Evolutionary conservation across 2,888 invertebrate species (phyloP), one percentile per base, ranked within the genome.

Genomic region (Eustalomyia histrio): DNA sequence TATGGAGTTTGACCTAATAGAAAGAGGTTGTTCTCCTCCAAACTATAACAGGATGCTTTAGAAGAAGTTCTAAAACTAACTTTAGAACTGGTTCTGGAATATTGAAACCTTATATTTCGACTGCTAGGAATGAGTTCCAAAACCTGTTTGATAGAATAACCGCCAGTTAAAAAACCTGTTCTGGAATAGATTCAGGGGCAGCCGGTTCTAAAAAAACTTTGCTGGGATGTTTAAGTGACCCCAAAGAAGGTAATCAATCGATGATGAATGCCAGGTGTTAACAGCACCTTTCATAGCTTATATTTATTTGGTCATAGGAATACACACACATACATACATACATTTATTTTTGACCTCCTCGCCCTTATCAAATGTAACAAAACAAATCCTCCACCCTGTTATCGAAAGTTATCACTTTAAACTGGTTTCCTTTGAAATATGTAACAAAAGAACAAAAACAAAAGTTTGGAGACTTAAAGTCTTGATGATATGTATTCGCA

Each of bases 381-480:
- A 43, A 1, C 12, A 43, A 43, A 43, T 43, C 14, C 14, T 43
- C 43, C n/a, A n/a, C n/a, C 16, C 14, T 47, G n/a, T 47, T 47
- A 47, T n/a, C n/a, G 2, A 47, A 47, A 14, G 2, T 47, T n/a
- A 47, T 5, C 43, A 47, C 43, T 47, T 47, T 47, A 47, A 47
- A 47, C 14, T 3, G n/a, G n/a, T 47, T 47, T 47, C n/a, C n/a
- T 47, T 39, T 39, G 2, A 39, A 39, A 39, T 39, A n/a, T 7
- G n/a, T 7, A 47, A n/a, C 1, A 47, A n/a, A 47, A 47, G n/a
- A n/a, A n/a, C n/a, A n/a, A n/a, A n/a, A n/a, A n/a, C n/a, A 47
- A 47, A 47, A 47, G 16, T 47, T 47, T 47, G n/a, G 43, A 47
- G n/a, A 47, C 43, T n/a, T n/a, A 47, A 47, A 47, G 6, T 47